Evolutionary conservation across 2,797 vertebrate species (phyloP).

Genomic region (Manis javanica): DNA sequence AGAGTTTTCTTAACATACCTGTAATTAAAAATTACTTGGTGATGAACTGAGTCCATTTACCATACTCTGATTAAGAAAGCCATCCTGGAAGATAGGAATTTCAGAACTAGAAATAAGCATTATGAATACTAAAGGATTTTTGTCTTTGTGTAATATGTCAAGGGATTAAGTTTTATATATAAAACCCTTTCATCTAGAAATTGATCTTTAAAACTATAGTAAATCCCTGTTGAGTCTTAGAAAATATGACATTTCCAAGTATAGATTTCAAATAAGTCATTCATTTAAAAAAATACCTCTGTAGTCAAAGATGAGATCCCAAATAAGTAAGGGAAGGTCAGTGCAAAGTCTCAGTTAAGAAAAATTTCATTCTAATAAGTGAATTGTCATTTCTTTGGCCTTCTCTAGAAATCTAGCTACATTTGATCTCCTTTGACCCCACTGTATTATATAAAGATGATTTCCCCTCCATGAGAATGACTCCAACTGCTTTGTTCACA

Average conservation of each 20-base stretch:
- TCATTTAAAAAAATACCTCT: slow-evolving; percentile 24
- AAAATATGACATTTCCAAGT: slow-evolving; percentile 68
- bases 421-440: not conserved
- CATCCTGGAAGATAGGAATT: slow-evolving; percentile 66
- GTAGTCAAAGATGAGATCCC: slow-evolving; percentile 29
- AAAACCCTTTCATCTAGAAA: slow-evolving; percentile 36
- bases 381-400: not conserved
- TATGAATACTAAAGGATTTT: slow-evolving; percentile 47
- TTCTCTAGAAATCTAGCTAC: not conserved
- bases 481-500: not conserved
- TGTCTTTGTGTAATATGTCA: slow-evolving; percentile 57
- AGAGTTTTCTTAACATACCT: slow-evolving; percentile 55
- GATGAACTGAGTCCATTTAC: slow-evolving; percentile 46
- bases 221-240: slow-evolving; percentile 63
- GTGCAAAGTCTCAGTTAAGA: not conserved
- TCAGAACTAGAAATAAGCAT: slow-evolving; percentile 51
- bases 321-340: slow-evolving; percentile 46
- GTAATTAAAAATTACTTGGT: slow-evolving; percentile 72
- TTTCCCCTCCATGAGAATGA: not conserved
- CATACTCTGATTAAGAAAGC: slow-evolving; percentile 44
- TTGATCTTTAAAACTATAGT: slow-evolving; percentile 62
- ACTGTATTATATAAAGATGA: not conserved
- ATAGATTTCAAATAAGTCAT: slow-evolving; percentile 67
- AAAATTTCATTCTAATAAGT: not conserved
- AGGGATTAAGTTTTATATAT: slow-evolving; percentile 52